Percentiles rank a stretch among this genome's conserved stretches.
Conservation (phyloP, 1,140 invertebrate genomes). For the Drosophila navojoa region DNA sequence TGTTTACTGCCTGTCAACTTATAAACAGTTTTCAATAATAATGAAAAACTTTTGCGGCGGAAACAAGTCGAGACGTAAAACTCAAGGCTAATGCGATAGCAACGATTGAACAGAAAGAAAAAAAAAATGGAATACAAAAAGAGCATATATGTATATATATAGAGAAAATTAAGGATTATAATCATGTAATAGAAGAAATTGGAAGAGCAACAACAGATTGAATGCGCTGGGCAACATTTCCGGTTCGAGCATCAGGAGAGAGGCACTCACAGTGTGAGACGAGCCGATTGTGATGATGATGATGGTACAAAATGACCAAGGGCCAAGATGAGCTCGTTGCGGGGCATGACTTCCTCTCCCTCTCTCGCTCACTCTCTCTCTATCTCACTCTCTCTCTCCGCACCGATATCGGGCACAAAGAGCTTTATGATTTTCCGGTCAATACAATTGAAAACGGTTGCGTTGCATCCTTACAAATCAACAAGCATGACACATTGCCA, state of each 20-base stretch:
- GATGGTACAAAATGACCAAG: conserved; percentile 35
- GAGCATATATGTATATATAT: background rate
- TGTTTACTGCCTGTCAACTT: conserved; percentile 80
- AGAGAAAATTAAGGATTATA: conserved; percentile 63
- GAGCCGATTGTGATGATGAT: background rate
- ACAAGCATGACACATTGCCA: conserved; percentile 77
- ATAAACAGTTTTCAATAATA: conserved; percentile 76
- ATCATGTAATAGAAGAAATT: conserved; percentile 60
- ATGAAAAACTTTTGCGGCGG: conserved; percentile 69
- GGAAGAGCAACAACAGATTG: conserved; percentile 64
- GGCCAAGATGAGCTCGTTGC: conserved; percentile 12
- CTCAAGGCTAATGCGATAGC: background rate
- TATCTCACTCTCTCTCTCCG: background rate
- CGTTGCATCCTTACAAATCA: conserved; percentile 78
- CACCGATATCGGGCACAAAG: conserved; percentile 51
- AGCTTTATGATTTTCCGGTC: conserved; percentile 81
- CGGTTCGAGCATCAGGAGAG: conserved; percentile 36
- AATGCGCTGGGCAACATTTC: conserved; percentile 70
- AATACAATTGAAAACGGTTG: conserved; percentile 67
- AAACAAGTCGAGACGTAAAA: conserved; percentile 43
- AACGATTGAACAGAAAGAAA: conserved; percentile 6
- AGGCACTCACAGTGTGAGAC: background rate
- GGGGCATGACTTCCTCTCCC: conserved; percentile 66
- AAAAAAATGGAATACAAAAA: background rate
- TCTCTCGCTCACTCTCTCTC: background rate